Percentiles rank a stretch among this genome's conserved stretches.
These are phyloP conservation scores for Tragelaphus imberbis DNA, from an alignment of 2,113 vertebrate genomes.

Conservation along the genomic window DNA sequence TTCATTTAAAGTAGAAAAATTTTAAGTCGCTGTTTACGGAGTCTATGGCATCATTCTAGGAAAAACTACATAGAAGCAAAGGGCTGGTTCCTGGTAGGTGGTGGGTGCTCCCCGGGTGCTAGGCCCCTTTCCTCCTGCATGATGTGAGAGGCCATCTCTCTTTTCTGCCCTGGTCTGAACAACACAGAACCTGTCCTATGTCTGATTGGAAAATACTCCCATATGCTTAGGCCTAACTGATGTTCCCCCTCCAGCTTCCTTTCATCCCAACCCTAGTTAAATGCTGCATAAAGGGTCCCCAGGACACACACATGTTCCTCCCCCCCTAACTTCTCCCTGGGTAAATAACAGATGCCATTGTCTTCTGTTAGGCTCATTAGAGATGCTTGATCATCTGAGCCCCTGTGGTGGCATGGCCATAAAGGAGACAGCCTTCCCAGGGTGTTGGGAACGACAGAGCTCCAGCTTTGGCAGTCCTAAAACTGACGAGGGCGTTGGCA, in stretches of 20 bases:
- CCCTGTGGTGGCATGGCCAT: background rate
- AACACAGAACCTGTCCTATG: background rate
- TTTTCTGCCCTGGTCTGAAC: background rate
- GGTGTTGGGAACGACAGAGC: background rate
- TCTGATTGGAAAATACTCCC: background rate
- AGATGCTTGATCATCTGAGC: background rate
- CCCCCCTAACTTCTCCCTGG: background rate
- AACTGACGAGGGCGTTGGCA: background rate
- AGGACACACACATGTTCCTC: background rate
- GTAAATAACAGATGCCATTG: conserved; percentile 21
- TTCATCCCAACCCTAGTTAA: background rate
- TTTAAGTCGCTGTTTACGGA: background rate
- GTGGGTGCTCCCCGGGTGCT: background rate
- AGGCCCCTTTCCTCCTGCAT: background rate
- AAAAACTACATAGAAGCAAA: background rate
- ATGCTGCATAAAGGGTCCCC: background rate
- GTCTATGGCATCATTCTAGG: background rate
- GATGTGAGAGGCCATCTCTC: background rate
- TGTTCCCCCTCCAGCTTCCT: background rate
- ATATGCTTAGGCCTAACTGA: background rate
- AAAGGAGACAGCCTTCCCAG: background rate
- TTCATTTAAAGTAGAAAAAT: background rate
- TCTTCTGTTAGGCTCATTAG: conserved; percentile 38
- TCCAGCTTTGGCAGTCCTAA: background rate
- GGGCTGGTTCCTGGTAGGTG: background rate